phyloP scores from a whole-genome alignment of 2,888 invertebrate species.

The Troglohyphantes excavatus region DNA sequence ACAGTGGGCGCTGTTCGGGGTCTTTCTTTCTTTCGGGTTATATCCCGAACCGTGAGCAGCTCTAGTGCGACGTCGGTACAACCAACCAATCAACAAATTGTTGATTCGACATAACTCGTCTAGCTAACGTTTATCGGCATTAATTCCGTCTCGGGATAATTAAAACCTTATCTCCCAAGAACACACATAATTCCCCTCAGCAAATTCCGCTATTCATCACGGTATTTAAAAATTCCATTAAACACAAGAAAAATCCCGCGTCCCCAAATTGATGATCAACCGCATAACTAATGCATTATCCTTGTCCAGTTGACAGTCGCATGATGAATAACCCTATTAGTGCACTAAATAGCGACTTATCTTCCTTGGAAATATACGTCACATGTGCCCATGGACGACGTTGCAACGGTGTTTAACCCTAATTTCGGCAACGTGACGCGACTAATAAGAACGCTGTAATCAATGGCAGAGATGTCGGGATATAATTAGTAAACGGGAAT shows the following conservation, averaged over 20 bases:
- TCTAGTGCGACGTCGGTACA: too few species aligned
- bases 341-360: conserved; percentile 24
- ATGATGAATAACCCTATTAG: conserved; percentile 48
- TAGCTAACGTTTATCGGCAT: too few species aligned
- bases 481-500: not conserved
- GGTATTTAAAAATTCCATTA: not conserved
- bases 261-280: conserved; percentile 1
- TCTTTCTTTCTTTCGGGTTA: too few species aligned
- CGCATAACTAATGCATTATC: conserved; percentile 8
- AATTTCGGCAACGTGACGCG: conserved; percentile 31
- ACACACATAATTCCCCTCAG: too few species aligned
- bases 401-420: not conserved
- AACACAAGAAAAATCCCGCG: not conserved
- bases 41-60: too few species aligned
- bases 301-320: not conserved
- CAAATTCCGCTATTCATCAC: not conserved
- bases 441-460: conserved; percentile 8
- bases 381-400: not conserved
- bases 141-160: too few species aligned
- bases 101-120: too few species aligned
- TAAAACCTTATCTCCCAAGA: too few species aligned
- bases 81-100: too few species aligned
- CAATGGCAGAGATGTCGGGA: not conserved
- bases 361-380: conserved; percentile 12
- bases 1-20: too few species aligned